Conservation (phyloP, 53 echinoderm and acorn worm species). For the Holothuria scabra region DNA sequence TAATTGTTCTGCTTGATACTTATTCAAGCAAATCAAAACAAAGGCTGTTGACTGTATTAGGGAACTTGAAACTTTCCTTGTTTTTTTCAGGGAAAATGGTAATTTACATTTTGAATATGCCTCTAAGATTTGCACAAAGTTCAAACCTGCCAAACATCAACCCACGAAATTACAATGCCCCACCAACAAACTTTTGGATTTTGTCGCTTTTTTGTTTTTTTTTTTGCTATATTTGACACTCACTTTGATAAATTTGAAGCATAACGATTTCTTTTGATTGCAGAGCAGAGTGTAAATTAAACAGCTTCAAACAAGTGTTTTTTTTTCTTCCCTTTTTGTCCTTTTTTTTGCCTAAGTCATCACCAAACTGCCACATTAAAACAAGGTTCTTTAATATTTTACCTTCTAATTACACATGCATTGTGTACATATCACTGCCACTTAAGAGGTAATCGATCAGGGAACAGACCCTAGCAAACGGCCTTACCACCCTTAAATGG, state of each 20-base stretch:
- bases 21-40: too few species aligned
- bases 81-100: too few species aligned
- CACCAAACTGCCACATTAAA: not conserved
- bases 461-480: constrained; percentile 11
- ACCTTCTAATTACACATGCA: constrained; percentile 48
- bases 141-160: too few species aligned
- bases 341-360: not conserved
- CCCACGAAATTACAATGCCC: too few species aligned
- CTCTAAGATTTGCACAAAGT: too few species aligned
- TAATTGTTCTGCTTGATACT: too few species aligned
- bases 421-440: constrained; percentile 50
- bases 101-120: too few species aligned
- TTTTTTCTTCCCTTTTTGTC: not conserved
- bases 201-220: too few species aligned
- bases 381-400: constrained; percentile 36
- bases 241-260: not conserved
- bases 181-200: too few species aligned
- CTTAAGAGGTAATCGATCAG: constrained; percentile 50
- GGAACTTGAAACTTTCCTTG: too few species aligned
- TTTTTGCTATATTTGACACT: not conserved
- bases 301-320: not conserved
- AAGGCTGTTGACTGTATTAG: too few species aligned
- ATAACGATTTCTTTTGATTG: not conserved
- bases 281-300: not conserved
- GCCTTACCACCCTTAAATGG: constrained; percentile 37